Evolutionary conservation across 2,113 vertebrate genomes (phyloP).

Genomic region (Ailuropoda melanoleuca): DNA sequence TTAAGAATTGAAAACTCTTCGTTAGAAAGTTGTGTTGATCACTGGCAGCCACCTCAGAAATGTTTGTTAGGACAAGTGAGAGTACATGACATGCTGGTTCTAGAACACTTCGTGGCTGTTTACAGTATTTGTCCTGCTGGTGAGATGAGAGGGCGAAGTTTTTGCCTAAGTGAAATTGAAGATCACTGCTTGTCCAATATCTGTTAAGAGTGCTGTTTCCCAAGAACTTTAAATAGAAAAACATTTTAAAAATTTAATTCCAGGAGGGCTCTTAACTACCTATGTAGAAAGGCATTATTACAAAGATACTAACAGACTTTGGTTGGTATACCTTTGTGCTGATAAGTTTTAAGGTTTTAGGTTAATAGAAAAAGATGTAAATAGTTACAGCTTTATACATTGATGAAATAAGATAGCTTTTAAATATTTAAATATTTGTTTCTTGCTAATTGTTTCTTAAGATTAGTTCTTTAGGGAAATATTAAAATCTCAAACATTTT

Average conservation of each 20-base stretch:
- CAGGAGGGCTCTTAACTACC: not conserved
- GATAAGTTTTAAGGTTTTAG: conserved; percentile 25
- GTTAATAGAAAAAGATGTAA: not conserved
- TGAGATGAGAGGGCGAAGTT: not conserved
- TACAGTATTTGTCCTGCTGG: conserved; percentile 66
- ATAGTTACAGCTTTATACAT: not conserved
- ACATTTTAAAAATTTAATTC: not conserved
- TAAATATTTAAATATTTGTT: conserved; percentile 73
- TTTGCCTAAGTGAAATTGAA: conserved; percentile 32
- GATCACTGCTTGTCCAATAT: not conserved
- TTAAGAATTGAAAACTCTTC: conserved; percentile 76
- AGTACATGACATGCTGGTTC: conserved; percentile 61
- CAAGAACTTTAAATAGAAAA: conserved; percentile 28
- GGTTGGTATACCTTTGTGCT: not conserved
- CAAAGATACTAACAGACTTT: not conserved
- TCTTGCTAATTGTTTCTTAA: conserved; percentile 74
- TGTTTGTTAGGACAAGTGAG: conserved; percentile 76
- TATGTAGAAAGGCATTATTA: not conserved
- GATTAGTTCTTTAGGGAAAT: conserved; percentile 73
- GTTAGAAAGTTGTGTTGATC: conserved; percentile 71
- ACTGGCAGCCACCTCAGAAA: conserved; percentile 73
- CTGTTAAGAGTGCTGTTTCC: not conserved
- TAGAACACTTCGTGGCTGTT: conserved; percentile 73
- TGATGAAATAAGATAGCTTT: conserved; percentile 68
- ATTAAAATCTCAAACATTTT: conserved; percentile 27